phyloP scores from a whole-genome alignment of 2,888 invertebrate genomes.

The Asteroscopus sphinx region DNA sequence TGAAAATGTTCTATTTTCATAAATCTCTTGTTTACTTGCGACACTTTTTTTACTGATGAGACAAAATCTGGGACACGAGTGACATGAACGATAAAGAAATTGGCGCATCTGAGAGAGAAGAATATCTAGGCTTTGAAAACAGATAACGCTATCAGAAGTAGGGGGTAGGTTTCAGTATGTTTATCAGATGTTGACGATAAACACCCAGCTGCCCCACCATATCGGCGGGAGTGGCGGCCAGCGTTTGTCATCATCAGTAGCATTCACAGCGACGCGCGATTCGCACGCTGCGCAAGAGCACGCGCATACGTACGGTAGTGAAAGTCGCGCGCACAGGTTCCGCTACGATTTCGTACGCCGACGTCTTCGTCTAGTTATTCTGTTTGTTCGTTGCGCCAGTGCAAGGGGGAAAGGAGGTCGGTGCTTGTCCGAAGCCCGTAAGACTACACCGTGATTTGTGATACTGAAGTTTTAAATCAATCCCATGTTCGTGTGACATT shows the following conservation, averaged over 20 bases:
- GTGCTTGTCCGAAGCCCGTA: conserved; percentile 78
- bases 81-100: conserved; percentile 63
- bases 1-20: conserved; percentile 18
- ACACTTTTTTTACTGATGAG: conserved; percentile 32
- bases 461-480: conserved; percentile 64
- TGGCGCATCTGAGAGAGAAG: conserved; percentile 59
- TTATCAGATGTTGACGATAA: conserved; percentile 75
- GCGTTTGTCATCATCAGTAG: conserved; percentile 73
- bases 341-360: conserved; percentile 82
- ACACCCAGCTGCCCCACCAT: conserved; percentile 70
- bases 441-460: conserved; percentile 77
- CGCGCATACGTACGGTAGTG: conserved; percentile 77
- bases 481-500: conserved; percentile 79
- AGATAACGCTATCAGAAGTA: conserved; percentile 61
- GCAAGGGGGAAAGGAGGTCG: conserved; percentile 88
- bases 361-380: conserved; percentile 87
- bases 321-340: conserved; percentile 86
- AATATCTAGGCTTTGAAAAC: conserved; percentile 61
- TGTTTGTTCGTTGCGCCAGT: conserved; percentile 88
- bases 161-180: conserved; percentile 76
- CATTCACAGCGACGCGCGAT: conserved; percentile 79
- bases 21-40: conserved; percentile 31
- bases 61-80: conserved; percentile 44
- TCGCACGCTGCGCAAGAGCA: conserved; percentile 79
- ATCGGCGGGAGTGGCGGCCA: conserved; percentile 57